Evolutionary conservation across 2,113 vertebrate species (phyloP).

Genomic region (Riparia riparia): DNA sequence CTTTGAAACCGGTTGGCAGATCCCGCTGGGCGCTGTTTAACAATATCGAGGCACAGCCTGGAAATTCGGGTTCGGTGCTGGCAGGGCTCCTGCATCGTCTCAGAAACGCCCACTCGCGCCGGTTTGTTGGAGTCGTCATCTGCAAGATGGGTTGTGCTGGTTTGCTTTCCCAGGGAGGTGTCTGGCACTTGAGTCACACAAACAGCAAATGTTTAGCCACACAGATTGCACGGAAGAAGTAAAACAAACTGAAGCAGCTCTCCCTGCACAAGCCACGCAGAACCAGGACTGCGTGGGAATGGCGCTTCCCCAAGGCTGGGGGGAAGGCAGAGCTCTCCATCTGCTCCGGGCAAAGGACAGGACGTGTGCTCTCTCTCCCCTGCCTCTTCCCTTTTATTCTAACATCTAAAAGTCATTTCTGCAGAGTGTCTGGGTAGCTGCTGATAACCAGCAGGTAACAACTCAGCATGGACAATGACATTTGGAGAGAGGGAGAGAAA

Average conservation of each 20-base stretch:
- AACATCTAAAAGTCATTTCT: constrained; percentile 63
- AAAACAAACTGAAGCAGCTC: constrained; percentile 64
- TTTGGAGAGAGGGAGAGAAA: constrained; percentile 60
- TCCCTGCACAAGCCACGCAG: background rate
- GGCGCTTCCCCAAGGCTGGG: background rate
- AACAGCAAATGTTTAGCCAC: constrained; percentile 66
- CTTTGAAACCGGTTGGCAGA: background rate
- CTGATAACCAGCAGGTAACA: constrained; percentile 68
- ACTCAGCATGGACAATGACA: constrained; percentile 68
- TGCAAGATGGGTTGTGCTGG: background rate
- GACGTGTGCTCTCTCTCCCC: constrained; percentile 23
- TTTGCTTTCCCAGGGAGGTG: constrained; percentile 14
- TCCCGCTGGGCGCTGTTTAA: background rate
- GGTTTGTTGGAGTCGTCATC: background rate
- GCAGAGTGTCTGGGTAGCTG: constrained; percentile 47
- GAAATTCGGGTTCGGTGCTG: background rate
- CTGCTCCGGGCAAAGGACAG: constrained; percentile 29
- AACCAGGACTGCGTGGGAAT: constrained; percentile 33
- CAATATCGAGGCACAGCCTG: background rate
- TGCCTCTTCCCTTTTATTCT: constrained; percentile 7
- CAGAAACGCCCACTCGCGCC: background rate
- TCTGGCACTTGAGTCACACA: constrained; percentile 54
- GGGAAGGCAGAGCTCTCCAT: constrained; percentile 45
- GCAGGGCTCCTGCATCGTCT: background rate
- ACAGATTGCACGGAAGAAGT: constrained; percentile 11